These are phyloP conservation scores for Leptinotarsa undecemlineata DNA, from an alignment of 1,140 invertebrate genomes.

Conservation along the genomic window DNA sequence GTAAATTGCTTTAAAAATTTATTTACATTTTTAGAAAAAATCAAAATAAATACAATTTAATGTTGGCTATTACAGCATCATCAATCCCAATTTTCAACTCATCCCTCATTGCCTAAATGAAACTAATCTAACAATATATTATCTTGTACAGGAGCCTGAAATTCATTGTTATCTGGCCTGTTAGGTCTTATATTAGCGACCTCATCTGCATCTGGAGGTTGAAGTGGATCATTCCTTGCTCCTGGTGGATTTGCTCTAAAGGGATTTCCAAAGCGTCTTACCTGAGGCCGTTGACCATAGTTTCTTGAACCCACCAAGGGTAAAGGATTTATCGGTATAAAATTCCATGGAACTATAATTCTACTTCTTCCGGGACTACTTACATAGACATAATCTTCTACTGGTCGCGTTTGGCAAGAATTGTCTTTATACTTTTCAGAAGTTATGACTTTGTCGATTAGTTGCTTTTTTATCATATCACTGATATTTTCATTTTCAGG, in stretches of 20 bases:
- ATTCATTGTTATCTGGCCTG: constrained; percentile 71
- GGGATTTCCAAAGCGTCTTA: constrained; percentile 53
- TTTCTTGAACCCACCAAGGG: not conserved
- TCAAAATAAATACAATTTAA: too few relatives aligned
- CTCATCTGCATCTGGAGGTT: constrained; percentile 62
- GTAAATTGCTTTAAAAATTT: too few relatives aligned
- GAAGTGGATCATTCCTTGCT: constrained; percentile 82
- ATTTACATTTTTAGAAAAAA: too few relatives aligned
- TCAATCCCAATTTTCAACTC: too few relatives aligned
- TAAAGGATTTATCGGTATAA: not conserved
- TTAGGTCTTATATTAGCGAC: constrained; percentile 47
- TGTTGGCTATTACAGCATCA: too few relatives aligned
- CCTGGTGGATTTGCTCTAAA: constrained; percentile 67
- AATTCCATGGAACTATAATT: not conserved
- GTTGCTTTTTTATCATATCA: constrained; percentile 58
- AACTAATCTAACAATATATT: constrained; percentile 72
- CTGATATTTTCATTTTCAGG: constrained; percentile 58
- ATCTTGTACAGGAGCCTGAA: constrained; percentile 72
- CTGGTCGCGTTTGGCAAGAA: constrained; percentile 41
- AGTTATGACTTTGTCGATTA: constrained; percentile 57
- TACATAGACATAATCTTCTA: not conserved
- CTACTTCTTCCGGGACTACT: not conserved
- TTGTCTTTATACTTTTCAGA: constrained; percentile 44
- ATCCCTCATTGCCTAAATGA: too few relatives aligned
- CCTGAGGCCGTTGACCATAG: constrained; percentile 3